A percentile compares a stretch with the other conserved stretches of the same genome.
Conservation (phyloP, 2,888 invertebrate genomes). For the Pristionchus japonicus region DNA sequence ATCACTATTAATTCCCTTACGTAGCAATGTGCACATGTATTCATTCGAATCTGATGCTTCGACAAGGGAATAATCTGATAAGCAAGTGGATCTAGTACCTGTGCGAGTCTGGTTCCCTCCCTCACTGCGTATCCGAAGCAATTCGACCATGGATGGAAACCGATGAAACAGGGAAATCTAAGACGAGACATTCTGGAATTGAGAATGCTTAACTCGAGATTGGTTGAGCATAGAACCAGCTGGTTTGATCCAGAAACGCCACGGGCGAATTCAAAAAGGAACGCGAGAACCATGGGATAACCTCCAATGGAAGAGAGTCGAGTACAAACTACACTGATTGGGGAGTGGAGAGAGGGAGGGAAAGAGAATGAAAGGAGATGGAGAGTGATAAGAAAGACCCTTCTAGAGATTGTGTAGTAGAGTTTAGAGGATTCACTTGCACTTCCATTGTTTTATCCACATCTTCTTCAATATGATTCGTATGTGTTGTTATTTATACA, state of each 20-base stretch:
- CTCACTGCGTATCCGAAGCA: slow-evolving; percentile 58
- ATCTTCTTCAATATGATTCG: no score
- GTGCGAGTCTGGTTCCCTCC: slow-evolving; percentile 47
- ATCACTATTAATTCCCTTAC: neutral
- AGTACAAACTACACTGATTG: slow-evolving; percentile 29
- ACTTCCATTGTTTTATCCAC: no score
- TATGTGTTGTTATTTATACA: no score
- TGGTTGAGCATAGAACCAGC: no score
- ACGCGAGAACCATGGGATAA: neutral
- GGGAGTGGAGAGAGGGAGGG: neutral
- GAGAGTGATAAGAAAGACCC: slow-evolving; percentile 3
- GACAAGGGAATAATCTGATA: neutral
- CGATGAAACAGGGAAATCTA: slow-evolving; percentile 56
- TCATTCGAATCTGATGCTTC: neutral
- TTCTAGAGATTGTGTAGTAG: neutral
- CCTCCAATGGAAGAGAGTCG: neutral
- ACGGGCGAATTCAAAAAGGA: neutral
- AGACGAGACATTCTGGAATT: slow-evolving; percentile 48
- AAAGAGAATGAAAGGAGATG: neutral
- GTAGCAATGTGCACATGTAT: neutral
- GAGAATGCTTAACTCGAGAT: neutral
- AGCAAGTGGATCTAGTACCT: neutral
- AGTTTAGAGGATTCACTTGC: no score
- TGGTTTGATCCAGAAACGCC: no score
- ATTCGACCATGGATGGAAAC: slow-evolving; percentile 57